phyloP scores from a whole-genome alignment of 1,140 invertebrate genomes.

The Calliphora vicina region DNA sequence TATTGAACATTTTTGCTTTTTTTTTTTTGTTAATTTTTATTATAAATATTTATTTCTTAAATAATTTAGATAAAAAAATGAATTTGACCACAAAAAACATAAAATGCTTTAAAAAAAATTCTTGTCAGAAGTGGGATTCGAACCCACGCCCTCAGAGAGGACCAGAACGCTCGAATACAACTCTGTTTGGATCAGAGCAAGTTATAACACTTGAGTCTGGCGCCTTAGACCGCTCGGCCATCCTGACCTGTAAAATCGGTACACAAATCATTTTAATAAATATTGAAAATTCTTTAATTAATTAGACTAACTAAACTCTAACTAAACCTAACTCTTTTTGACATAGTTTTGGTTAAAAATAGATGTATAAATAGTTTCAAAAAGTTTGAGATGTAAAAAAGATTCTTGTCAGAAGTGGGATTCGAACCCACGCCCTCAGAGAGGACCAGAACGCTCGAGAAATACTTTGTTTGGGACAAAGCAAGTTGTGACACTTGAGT shows the following conservation, averaged over 20 bases:
- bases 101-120: constrained; percentile 64
- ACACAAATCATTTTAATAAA: too few species aligned
- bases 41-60: too few species aligned
- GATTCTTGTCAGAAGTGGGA: constrained; percentile 80
- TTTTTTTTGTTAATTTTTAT: too few species aligned
- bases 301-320: too few species aligned
- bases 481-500: constrained; percentile 66
- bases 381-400: not conserved
- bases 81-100: too few species aligned
- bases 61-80: too few species aligned
- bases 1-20: too few species aligned
- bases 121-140: constrained; percentile 87
- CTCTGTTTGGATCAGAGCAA: too few species aligned
- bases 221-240: constrained; percentile 76
- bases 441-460: constrained; percentile 77
- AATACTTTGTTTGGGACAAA: not conserved
- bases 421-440: constrained; percentile 87
- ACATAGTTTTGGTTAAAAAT: too few species aligned
- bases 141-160: constrained; percentile 86
- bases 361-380: too few species aligned
- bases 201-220: constrained; percentile 69
- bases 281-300: too few species aligned
- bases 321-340: too few species aligned
- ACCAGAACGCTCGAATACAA: constrained; percentile 77
- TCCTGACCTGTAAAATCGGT: constrained; percentile 67